Conservation (phyloP, 2,888 invertebrate genomes). For the Macrosoma leucophasiata region DNA sequence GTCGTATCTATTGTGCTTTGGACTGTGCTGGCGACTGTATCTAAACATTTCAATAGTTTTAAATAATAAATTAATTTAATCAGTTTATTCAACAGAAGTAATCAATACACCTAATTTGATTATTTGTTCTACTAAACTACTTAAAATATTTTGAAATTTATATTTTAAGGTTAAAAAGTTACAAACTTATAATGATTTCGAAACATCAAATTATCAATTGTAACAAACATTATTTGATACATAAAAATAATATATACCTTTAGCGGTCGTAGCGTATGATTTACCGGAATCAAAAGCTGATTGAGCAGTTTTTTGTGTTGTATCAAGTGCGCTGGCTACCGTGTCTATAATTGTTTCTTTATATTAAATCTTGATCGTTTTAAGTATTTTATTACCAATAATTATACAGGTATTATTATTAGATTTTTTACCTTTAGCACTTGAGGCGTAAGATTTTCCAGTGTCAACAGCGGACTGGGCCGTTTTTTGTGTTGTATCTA, state of each 20-base stretch:
- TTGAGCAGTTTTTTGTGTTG: slow-evolving; percentile 34
- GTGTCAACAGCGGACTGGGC: slow-evolving; percentile 42
- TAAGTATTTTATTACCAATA: not conserved
- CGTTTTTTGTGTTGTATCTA: slow-evolving; percentile 42
- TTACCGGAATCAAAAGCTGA: slow-evolving; percentile 28
- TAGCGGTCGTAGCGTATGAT: slow-evolving; percentile 20
- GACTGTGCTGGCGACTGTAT: slow-evolving; percentile 42
- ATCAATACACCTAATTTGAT: too few species aligned
- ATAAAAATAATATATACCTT: too few species aligned
- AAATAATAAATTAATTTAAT: too few species aligned
- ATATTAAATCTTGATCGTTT: not conserved
- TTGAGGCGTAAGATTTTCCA: slow-evolving; percentile 40
- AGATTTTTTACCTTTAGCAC: slow-evolving; percentile 40
- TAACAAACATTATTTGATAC: too few species aligned
- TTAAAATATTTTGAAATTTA: too few species aligned
- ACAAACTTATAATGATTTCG: too few species aligned
- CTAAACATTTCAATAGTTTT: slow-evolving; percentile 32
- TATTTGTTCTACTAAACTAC: too few species aligned
- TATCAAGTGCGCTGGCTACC: slow-evolving; percentile 25
- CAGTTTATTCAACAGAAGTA: too few species aligned
- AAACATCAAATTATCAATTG: too few species aligned
- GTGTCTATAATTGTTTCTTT: slow-evolving; percentile 16
- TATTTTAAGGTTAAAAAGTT: too few species aligned
- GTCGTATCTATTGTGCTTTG: slow-evolving; percentile 42
- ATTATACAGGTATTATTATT: not conserved